A percentile compares a stretch with the other conserved stretches of the same genome.
Conservation (phyloP, 2,888 invertebrate species). For the Apamea epomidion region DNA sequence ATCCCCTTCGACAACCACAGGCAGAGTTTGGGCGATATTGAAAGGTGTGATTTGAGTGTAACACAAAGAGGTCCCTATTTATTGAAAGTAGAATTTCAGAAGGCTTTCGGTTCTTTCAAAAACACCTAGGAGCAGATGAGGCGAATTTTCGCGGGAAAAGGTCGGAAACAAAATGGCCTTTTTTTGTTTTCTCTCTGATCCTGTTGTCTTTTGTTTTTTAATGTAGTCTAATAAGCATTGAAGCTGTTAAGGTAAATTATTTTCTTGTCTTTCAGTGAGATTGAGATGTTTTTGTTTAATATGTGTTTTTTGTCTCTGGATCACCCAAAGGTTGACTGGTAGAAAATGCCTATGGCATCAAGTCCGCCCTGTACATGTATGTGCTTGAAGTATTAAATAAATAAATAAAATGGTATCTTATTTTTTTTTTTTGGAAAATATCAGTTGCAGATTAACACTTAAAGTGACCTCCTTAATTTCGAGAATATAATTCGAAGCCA, state of each 20-base stretch:
- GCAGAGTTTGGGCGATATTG: conserved; percentile 53
- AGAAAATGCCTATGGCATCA: too few species aligned
- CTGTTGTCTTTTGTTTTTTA: conserved; percentile 8
- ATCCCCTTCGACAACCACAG: conserved; percentile 63
- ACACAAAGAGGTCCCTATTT: conserved; percentile 55
- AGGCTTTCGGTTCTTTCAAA: conserved; percentile 42
- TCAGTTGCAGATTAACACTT: neutral
- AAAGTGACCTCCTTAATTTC: neutral
- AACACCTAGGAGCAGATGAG: conserved; percentile 32
- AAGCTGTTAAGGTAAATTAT: neutral
- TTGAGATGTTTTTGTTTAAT: neutral
- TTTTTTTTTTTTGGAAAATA: neutral
- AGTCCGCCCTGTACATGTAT: too few species aligned
- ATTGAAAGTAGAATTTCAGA: conserved; percentile 42
- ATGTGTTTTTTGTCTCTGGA: neutral
- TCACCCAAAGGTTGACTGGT: too few species aligned
- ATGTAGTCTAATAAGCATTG: conserved; percentile 5
- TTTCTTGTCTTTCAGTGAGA: neutral
- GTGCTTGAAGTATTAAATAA: too few species aligned
- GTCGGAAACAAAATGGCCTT: neutral
- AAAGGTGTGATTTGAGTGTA: conserved; percentile 65
- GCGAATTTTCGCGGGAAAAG: conserved; percentile 31
- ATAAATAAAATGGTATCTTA: neutral
- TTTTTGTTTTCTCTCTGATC: conserved; percentile 17
- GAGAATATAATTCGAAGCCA: neutral